A percentile compares a stretch with the other conserved stretches of the same genome.
phyloP scores from a whole-genome alignment of 1,140 invertebrate genomes.

The Brachionus asplanchnoidis region DNA sequence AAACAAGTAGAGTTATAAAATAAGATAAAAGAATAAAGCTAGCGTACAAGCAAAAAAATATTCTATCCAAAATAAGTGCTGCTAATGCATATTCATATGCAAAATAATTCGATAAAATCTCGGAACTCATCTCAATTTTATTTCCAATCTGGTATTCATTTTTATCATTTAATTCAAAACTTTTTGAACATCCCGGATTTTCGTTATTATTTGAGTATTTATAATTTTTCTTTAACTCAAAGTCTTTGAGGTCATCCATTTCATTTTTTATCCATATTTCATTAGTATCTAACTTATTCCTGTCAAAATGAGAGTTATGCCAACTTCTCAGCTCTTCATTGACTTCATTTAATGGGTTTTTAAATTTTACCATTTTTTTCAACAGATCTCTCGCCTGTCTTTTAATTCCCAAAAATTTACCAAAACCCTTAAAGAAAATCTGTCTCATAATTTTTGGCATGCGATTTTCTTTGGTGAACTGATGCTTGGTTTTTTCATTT shows the following conservation, averaged over 20 bases:
- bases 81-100: background rate
- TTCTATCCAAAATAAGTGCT: slow-evolving; percentile 9
- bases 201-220: background rate
- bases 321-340: background rate
- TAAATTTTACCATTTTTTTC: background rate
- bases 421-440: slow-evolving; percentile 47
- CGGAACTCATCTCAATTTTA: background rate
- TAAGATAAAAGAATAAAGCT: slow-evolving; percentile 12
- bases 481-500: slow-evolving; percentile 50
- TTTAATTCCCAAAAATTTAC: slow-evolving; percentile 49
- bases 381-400: slow-evolving; percentile 46
- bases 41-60: slow-evolving; percentile 9
- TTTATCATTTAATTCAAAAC: background rate
- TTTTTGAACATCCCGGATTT: background rate
- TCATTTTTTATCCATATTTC: background rate
- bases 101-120: background rate
- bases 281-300: background rate
- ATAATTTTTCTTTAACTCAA: background rate
- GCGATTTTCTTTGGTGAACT: slow-evolving; percentile 48
- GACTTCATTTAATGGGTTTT: background rate
- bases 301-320: background rate
- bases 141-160: background rate
- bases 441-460: slow-evolving; percentile 46
- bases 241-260: background rate
- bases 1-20: background rate